phyloP scores from a whole-genome alignment of 2,797 vertebrate genomes.

The Ctenochaetus hawaiiensis region DNA sequence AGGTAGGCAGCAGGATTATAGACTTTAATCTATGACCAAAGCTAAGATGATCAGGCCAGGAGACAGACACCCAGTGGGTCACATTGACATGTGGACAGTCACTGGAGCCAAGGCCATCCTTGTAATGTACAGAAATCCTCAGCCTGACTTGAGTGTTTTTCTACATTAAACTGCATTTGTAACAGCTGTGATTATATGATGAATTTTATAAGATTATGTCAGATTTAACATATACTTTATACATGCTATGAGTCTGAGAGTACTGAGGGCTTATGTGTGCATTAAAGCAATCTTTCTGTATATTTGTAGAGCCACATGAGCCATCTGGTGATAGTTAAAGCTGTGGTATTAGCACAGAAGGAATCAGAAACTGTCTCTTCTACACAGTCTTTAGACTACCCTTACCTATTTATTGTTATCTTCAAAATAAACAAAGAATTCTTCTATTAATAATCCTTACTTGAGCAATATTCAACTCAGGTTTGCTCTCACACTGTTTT shows the following conservation, averaged over 20 bases:
- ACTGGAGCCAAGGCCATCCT: slow-evolving; percentile 19
- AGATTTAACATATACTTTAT: slow-evolving; percentile 42
- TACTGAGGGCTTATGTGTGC: slow-evolving; percentile 32
- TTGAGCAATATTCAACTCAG: neutral
- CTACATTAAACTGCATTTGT: slow-evolving; percentile 7
- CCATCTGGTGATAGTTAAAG: slow-evolving; percentile 43
- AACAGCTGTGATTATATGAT: slow-evolving; percentile 13
- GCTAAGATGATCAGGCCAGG: slow-evolving; percentile 67
- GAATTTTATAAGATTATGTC: slow-evolving; percentile 48
- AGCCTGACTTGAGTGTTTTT: neutral
- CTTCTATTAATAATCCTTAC: neutral
- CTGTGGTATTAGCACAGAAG: slow-evolving; percentile 10
- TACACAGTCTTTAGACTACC: neutral
- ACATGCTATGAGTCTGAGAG: slow-evolving; percentile 16
- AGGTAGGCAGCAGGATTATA: slow-evolving; percentile 74
- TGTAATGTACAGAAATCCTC: slow-evolving; percentile 10
- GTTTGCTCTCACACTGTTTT: neutral
- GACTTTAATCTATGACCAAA: slow-evolving; percentile 70
- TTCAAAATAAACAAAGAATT: slow-evolving; percentile 7
- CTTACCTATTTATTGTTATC: neutral
- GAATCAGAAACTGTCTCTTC: slow-evolving; percentile 14
- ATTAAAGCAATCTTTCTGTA: slow-evolving; percentile 45
- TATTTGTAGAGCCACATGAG: slow-evolving; percentile 33
- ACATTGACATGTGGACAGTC: slow-evolving; percentile 40
- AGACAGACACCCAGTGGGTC: slow-evolving; percentile 60